Base-by-base conservation (phyloP, 1,140 invertebrate species). In the Carposina sasakii region DNA sequence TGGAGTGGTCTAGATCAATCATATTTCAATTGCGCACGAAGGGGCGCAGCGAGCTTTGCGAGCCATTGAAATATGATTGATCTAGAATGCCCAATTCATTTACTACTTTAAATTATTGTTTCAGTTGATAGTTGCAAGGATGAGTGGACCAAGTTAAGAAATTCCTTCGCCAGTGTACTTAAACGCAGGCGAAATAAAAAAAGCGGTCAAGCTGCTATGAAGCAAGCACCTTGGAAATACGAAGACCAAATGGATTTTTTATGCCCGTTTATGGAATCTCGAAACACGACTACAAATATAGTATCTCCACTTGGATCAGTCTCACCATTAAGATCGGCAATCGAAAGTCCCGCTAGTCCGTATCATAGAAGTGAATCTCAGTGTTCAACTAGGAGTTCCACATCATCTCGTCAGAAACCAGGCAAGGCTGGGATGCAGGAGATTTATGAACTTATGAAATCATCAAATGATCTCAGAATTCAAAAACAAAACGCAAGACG, bases 221-320 rank as follows among this genome's bases (percentile, higher is more conserved):
- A n/a, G n/a, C 17, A 4, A 31, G 19, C 16, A 12, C 20, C 37
- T 10, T 57, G 54, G 54, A 53, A 57, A 44, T 57, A 57, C 23
- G 50, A 57, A 57, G 54, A 57, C 13, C 31, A 44, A 22, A 48
- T 57, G 49, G 44, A 19, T 34, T 53, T 57, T 53, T 54, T 53
- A 28, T 51, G 10, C 2, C 45, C 45, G 15, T 39, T 48, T 48
- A 57, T 57, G 26, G 45, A 57, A 57, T 44, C 26, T 4, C 39
- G 49, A 23, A 2, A 2, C 9, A 47, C 53, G 21, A 42, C 5
- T 45, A 55, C 39, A 19, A 55, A 51, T 55, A 6, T 56, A 4
- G 8, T 8, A 30, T 22, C 54, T 9, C 26, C 49, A 6, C 26
- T n/a, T n/a, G n/a, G n/a, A n/a, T n/a, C 54, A 45, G 22, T 24